These are phyloP conservation scores for Conomelus anceps DNA, from an alignment of 2,888 invertebrate genomes.

Conservation along the genomic window DNA sequence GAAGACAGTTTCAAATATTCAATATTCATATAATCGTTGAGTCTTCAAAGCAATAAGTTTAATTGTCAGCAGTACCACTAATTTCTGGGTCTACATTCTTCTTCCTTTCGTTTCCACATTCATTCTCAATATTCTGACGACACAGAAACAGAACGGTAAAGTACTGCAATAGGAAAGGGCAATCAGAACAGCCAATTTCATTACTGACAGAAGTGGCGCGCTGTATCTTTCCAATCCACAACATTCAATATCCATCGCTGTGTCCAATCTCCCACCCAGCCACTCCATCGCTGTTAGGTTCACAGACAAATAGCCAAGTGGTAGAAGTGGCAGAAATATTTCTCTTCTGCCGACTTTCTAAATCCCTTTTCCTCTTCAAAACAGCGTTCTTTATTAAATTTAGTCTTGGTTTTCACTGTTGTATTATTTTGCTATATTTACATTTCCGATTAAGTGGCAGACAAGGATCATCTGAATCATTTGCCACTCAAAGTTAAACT, in stretches of 20 bases:
- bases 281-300: neutral
- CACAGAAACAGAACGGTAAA: neutral
- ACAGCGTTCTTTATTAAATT: neutral
- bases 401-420: neutral
- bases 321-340: neutral
- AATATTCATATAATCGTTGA: no score
- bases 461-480: neutral
- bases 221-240: neutral
- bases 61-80: no score
- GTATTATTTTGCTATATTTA: neutral
- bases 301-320: neutral
- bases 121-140: no score
- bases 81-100: no score
- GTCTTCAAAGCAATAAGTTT: no score
- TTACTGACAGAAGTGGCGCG: neutral
- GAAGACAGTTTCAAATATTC: no score
- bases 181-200: neutral
- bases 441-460: neutral
- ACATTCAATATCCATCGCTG: neutral
- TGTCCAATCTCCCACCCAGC: neutral
- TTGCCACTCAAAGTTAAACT: no score
- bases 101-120: no score
- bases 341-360: neutral
- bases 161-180: neutral
- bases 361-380: neutral